A percentile compares a stretch with the other conserved stretches of the same genome.
These are phyloP conservation scores for Solen grandis DNA, from an alignment of 1,140 invertebrate genomes.

Conservation along the genomic window DNA sequence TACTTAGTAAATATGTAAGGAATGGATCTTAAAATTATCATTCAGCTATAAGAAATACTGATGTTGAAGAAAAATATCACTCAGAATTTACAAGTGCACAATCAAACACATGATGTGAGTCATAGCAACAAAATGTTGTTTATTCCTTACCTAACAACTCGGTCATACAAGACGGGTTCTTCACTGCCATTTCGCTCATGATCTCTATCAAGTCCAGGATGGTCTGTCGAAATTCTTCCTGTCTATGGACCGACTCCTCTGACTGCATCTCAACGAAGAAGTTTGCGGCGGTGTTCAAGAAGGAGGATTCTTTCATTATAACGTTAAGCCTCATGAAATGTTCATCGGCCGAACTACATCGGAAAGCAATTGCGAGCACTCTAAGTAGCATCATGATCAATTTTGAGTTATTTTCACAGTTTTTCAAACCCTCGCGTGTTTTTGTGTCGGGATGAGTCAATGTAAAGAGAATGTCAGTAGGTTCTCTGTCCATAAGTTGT, in stretches of 20 bases:
- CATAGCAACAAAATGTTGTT: not conserved
- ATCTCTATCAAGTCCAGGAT: constrained; percentile 31
- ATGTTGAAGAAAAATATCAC: too few species aligned
- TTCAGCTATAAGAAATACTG: not conserved
- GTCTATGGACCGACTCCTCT: not conserved
- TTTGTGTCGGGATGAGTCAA: constrained; percentile 15
- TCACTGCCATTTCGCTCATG: constrained; percentile 6
- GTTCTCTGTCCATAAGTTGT: constrained; percentile 12
- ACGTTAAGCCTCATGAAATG: constrained; percentile 6
- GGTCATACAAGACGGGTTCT: constrained; percentile 33
- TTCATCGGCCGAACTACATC: constrained; percentile 32
- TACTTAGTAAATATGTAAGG: too few species aligned
- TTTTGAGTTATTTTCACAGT: not conserved
- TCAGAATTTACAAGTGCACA: too few species aligned
- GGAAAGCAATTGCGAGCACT: constrained; percentile 36
- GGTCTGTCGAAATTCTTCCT: constrained; percentile 13
- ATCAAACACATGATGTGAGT: not conserved
- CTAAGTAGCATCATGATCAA: constrained; percentile 15
- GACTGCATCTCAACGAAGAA: constrained; percentile 36
- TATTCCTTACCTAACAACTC: constrained; percentile 37
- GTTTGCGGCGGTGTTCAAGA: constrained; percentile 15
- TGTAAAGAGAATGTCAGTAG: constrained; percentile 24
- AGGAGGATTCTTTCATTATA: constrained; percentile 38
- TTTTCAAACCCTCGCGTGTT: constrained; percentile 9
- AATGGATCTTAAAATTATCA: not conserved